Evolutionary conservation across 2,888 invertebrate species (phyloP).

Genomic region (Lycia hirtaria): DNA sequence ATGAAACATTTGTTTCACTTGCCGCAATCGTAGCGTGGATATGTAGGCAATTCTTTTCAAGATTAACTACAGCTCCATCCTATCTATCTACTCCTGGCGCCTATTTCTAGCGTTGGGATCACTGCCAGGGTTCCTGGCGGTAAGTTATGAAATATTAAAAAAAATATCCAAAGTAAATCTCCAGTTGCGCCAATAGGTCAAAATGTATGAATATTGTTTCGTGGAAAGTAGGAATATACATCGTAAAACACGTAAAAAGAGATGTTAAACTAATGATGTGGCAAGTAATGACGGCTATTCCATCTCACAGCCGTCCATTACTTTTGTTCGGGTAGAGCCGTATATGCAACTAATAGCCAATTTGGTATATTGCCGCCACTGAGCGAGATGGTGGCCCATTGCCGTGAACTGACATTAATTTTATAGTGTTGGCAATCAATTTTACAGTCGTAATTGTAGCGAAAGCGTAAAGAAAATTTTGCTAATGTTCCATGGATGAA

Average conservation of each 20-base stretch:
- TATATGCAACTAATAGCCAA: slow-evolving; percentile 52
- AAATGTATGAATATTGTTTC: too few species aligned
- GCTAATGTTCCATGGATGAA: slow-evolving; percentile 50
- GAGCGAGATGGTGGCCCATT: slow-evolving; percentile 53
- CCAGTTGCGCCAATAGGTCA: too few species aligned
- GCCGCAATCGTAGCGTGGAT: too few species aligned
- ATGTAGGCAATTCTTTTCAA: too few species aligned
- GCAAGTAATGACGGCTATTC: slow-evolving; percentile 53
- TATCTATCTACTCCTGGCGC: too few species aligned
- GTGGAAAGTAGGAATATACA: slow-evolving; percentile 43
- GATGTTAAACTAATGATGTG: slow-evolving; percentile 48
- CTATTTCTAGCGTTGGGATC: too few species aligned
- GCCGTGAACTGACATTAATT: slow-evolving; percentile 57
- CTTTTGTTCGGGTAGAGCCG: slow-evolving; percentile 50
- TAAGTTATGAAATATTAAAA: too few species aligned
- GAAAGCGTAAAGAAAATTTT: slow-evolving; percentile 64
- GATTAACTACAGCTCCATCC: too few species aligned
- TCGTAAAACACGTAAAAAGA: slow-evolving; percentile 29
- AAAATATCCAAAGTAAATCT: too few species aligned
- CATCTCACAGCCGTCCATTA: slow-evolving; percentile 49
- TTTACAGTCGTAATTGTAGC: slow-evolving; percentile 59
- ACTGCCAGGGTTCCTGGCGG: too few species aligned
- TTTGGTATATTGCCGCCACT: slow-evolving; percentile 59
- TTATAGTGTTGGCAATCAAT: slow-evolving; percentile 62
- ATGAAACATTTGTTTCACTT: too few species aligned